These are phyloP conservation scores for Bruchidius siliquastri DNA, from an alignment of 2,888 invertebrate species.

Conservation along the genomic window DNA sequence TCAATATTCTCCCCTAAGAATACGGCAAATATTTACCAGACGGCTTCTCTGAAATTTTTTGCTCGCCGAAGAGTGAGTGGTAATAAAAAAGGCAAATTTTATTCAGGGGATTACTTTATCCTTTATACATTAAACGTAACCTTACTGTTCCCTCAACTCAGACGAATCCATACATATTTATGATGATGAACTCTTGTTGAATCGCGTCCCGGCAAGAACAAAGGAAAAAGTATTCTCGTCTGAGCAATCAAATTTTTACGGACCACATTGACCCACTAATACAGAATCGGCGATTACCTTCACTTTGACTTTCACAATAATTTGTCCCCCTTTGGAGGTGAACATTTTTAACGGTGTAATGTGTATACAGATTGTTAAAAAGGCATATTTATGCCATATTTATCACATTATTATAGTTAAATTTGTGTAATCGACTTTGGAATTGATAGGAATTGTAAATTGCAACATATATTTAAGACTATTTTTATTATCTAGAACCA, in stretches of 20 bases:
- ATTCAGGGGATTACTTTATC: neutral
- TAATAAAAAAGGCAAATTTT: neutral
- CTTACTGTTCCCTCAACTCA: neutral
- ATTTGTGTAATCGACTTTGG: too few relatives aligned
- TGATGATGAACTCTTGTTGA: neutral
- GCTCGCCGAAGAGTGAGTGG: neutral
- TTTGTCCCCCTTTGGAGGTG: too few relatives aligned
- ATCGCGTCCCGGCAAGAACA: neutral
- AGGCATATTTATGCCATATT: too few relatives aligned
- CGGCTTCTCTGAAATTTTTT: neutral
- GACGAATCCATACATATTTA: neutral
- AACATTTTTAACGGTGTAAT: too few relatives aligned
- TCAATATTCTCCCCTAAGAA: neutral
- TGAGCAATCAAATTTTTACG: neutral
- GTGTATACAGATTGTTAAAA: too few relatives aligned
- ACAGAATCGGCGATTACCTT: neutral
- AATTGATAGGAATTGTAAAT: too few relatives aligned
- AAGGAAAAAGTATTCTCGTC: neutral
- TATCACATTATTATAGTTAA: too few relatives aligned
- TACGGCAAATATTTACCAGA: neutral
- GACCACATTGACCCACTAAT: neutral
- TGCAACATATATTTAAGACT: too few relatives aligned
- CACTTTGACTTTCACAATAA: neutral
- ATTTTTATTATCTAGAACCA: too few relatives aligned
- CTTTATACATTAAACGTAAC: neutral